Evolutionary conservation across 2,113 vertebrate species (phyloP).

Genomic region (Sinocyclocheilus rhinocerous): DNA sequence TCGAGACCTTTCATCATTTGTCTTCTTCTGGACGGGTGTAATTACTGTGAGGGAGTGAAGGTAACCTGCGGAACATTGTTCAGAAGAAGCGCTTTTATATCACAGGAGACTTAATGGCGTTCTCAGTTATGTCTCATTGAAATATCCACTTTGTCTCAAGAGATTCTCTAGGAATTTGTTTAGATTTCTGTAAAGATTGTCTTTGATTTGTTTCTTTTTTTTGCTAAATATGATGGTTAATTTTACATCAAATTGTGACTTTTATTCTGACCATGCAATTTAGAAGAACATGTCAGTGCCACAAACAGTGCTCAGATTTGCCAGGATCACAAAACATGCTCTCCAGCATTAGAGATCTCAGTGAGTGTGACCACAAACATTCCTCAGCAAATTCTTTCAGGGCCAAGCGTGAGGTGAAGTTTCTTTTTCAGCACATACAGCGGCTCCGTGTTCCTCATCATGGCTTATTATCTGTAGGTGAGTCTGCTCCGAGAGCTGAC

Average conservation of each 20-base stretch:
- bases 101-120: background rate
- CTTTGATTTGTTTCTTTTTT: too few species aligned
- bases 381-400: background rate
- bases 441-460: constrained; percentile 44
- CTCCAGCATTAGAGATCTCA: background rate
- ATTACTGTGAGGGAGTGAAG: background rate
- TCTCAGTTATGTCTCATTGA: background rate
- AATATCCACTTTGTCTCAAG: background rate
- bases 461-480: constrained; percentile 46
- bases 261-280: background rate
- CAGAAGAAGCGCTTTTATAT: background rate
- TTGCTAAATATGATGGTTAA: background rate
- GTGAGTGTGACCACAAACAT: background rate
- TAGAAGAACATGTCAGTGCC: background rate
- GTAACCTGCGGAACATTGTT: background rate
- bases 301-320: background rate
- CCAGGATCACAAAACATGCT: background rate
- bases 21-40: background rate
- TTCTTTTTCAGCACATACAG: background rate
- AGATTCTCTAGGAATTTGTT: too few species aligned
- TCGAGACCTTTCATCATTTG: background rate
- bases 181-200: background rate
- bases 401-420: background rate
- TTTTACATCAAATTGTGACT: background rate
- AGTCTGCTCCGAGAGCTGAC: constrained; percentile 50